These are phyloP conservation scores for Forbesichthys agassizii DNA, from an alignment of 2,113 vertebrate species.

Conservation along the genomic window DNA sequence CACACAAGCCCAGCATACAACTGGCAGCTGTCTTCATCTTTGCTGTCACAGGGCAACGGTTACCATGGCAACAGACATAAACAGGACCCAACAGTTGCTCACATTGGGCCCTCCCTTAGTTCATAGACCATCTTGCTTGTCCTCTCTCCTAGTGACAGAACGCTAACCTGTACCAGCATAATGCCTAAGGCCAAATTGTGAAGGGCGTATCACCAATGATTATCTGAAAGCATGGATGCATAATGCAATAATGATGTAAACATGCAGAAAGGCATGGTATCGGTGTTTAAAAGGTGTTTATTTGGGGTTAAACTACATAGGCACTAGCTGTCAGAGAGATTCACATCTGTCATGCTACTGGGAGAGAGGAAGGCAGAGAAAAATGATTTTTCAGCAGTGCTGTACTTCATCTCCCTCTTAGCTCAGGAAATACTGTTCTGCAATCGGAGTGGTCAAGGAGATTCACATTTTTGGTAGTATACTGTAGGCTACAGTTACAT, in stretches of 20 bases:
- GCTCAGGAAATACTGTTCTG: constrained; percentile 4
- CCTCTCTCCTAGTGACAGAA: constrained; percentile 45
- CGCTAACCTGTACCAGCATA: background rate
- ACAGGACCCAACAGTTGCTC: constrained; percentile 71
- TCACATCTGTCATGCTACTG: background rate
- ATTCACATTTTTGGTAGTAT: constrained; percentile 23
- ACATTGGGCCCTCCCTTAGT: constrained; percentile 25
- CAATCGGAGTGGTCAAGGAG: constrained; percentile 1
- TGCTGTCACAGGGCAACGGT: constrained; percentile 39
- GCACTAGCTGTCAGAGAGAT: no score
- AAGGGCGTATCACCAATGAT: no score
- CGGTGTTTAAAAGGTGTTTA: no score
- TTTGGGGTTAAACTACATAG: no score
- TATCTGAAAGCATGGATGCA: background rate
- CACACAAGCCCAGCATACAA: background rate
- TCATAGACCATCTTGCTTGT: constrained; percentile 29
- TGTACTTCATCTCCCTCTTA: background rate
- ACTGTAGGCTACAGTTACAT: background rate
- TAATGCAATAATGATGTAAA: background rate
- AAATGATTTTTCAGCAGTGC: background rate
- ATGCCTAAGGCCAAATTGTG: no score
- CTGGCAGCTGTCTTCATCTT: constrained; percentile 18
- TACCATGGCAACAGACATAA: constrained; percentile 71
- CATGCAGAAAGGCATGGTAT: background rate
- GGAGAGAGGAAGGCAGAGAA: background rate